Conservation (phyloP, 2,797 vertebrate species). For the Choloepus didactylus region DNA sequence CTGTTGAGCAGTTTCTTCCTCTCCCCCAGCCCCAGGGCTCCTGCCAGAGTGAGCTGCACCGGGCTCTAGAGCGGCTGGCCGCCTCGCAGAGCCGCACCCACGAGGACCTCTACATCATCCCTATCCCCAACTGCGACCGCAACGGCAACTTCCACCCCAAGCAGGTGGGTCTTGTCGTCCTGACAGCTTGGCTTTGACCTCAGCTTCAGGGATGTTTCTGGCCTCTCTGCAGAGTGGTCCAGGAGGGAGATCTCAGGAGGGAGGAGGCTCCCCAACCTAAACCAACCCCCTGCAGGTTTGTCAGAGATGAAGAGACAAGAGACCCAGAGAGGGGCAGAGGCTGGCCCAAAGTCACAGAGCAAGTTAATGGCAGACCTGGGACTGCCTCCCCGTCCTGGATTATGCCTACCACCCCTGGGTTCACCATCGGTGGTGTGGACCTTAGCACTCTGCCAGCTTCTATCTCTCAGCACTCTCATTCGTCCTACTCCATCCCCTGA, state of each 20-base stretch:
- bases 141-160: slow-evolving; percentile 96
- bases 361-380: not conserved
- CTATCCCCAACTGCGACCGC: slow-evolving; percentile 97
- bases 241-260: not conserved
- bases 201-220: accelerated
- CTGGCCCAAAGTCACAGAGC: not conserved
- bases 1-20: not conserved
- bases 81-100: slow-evolving; percentile 94
- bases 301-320: not conserved
- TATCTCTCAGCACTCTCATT: not conserved
- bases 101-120: slow-evolving; percentile 94
- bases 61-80: slow-evolving; percentile 93
- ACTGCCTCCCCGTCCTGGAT: not conserved
- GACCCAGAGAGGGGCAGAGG: not conserved
- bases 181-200: accelerated
- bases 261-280: no score
- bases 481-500: not conserved
- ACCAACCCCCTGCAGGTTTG: not conserved
- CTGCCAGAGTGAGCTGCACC: slow-evolving; percentile 94
- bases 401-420: not conserved
- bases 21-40: slow-evolving; percentile 90
- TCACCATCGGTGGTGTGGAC: not conserved
- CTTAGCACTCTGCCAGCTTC: not conserved
- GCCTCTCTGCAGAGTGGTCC: not conserved
- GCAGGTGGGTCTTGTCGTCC: slow-evolving; percentile 89